phyloP scores from a whole-genome alignment of 2,888 invertebrate species.

The Conistra vaccinii region DNA sequence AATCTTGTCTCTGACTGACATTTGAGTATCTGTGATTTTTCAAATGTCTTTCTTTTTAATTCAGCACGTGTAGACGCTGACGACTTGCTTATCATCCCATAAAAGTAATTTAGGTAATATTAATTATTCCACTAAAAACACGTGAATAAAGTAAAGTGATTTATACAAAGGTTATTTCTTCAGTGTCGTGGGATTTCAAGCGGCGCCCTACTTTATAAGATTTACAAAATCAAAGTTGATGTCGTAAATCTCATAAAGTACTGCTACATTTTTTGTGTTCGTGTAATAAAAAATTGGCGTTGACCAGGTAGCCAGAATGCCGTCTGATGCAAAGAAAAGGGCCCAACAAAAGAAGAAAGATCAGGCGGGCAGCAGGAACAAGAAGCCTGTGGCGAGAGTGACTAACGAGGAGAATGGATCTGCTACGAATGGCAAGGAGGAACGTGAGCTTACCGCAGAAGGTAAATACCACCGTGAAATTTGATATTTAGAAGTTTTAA shows the following conservation, averaged over 20 bases:
- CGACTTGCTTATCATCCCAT: constrained; percentile 80
- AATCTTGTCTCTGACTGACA: constrained; percentile 58
- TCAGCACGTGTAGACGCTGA: constrained; percentile 89
- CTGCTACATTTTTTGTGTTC: constrained; percentile 56
- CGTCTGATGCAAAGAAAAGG: constrained; percentile 99
- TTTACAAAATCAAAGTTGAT: constrained; percentile 28
- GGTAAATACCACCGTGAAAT: constrained; percentile 84
- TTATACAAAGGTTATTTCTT: constrained; percentile 21
- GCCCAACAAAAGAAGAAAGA: constrained; percentile 99
- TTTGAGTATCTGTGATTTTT: constrained; percentile 59
- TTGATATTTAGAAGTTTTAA: constrained; percentile 38
- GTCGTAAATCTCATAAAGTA: constrained; percentile 7
- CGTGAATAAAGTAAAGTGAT: constrained; percentile 50
- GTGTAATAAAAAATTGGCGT: constrained; percentile 69
- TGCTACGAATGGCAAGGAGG: constrained; percentile 84
- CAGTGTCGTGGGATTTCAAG: constrained; percentile 8
- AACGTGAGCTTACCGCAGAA: constrained; percentile 93
- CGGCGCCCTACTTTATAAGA: background rate
- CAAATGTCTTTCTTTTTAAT: constrained; percentile 84
- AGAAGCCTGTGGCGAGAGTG: constrained; percentile 89
- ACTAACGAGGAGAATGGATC: constrained; percentile 90
- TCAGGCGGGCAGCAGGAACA: constrained; percentile 94
- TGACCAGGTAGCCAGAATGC: constrained; percentile 92
- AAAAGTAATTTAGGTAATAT: constrained; percentile 78
- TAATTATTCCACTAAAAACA: constrained; percentile 41